Percentiles rank a stretch among this genome's conserved stretches.
phyloP scores from a whole-genome alignment of 2,113 vertebrate genomes.

The Gavia stellata region DNA sequence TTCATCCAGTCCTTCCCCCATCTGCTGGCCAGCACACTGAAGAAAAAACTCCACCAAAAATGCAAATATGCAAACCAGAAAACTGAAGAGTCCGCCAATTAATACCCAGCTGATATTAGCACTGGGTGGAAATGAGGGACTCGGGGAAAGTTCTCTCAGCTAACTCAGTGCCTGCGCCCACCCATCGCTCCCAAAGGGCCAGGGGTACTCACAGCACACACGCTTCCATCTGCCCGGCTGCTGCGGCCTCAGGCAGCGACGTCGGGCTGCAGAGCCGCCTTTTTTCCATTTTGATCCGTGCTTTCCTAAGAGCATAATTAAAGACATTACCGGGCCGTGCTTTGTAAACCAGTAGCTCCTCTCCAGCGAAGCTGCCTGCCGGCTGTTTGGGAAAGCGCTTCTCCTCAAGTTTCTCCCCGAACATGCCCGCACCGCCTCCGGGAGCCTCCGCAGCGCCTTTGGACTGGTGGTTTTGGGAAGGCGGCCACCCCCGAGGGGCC shows the following conservation, averaged over 20 bases:
- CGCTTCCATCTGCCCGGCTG: accelerated
- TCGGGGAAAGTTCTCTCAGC: neutral
- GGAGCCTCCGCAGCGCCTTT: accelerated
- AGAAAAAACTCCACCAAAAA: neutral
- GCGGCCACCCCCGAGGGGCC: no score
- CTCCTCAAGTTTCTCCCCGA: neutral
- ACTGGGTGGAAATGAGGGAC: neutral
- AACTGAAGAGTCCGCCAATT: neutral
- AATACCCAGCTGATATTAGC: neutral
- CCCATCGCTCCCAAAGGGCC: neutral
- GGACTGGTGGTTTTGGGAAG: neutral
- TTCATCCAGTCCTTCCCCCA: neutral
- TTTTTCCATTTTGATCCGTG: neutral
- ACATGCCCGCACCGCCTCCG: neutral
- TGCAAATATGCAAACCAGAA: neutral
- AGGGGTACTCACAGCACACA: neutral
- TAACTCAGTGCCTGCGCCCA: neutral
- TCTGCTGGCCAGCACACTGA: neutral
- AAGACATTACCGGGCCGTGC: neutral
- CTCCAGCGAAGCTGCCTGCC: neutral
- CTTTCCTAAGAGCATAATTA: neutral
- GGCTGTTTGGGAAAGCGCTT: neutral
- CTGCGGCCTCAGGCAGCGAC: neutral
- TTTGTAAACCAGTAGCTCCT: neutral
- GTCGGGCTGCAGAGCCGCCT: neutral